Percentiles rank a stretch among this genome's conserved stretches.
These are phyloP conservation scores for Hydriomena furcata DNA, from an alignment of 2,888 invertebrate genomes.

Conservation along the genomic window DNA sequence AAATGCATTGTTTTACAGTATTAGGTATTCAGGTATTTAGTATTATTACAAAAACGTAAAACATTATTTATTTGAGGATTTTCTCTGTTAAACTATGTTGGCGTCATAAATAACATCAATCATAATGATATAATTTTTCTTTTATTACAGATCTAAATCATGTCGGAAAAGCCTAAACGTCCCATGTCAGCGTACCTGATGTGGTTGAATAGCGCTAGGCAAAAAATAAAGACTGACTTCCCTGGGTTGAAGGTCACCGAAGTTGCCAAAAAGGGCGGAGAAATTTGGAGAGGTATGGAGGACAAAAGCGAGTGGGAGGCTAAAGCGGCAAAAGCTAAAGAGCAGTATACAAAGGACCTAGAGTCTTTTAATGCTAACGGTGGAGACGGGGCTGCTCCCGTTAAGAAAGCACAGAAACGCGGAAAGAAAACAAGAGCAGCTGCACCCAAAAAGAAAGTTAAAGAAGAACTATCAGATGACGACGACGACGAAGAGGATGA, in stretches of 20 bases:
- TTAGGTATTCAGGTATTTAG: too few species aligned
- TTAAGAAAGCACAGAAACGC: conserved; percentile 72
- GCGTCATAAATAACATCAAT: too few species aligned
- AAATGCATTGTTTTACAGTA: too few species aligned
- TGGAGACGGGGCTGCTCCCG: conserved; percentile 64
- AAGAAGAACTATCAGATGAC: conserved; percentile 72
- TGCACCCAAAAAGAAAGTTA: conserved; percentile 57
- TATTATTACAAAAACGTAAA: too few species aligned
- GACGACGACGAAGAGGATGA: conserved; percentile 80
- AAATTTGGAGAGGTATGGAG: conserved; percentile 93
- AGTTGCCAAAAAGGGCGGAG: conserved; percentile 95
- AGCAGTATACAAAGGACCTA: conserved; percentile 91
- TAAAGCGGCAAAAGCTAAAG: conserved; percentile 91
- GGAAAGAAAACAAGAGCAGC: conserved; percentile 57
- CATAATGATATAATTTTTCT: neutral
- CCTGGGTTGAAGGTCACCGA: conserved; percentile 94
- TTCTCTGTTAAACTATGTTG: too few species aligned
- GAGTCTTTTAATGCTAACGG: conserved; percentile 91
- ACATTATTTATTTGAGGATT: too few species aligned
- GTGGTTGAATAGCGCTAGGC: conserved; percentile 93
- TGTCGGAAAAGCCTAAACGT: conserved; percentile 92
- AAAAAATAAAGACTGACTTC: conserved; percentile 91
- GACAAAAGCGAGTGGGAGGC: conserved; percentile 95
- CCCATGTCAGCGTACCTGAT: conserved; percentile 94
- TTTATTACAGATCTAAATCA: conserved; percentile 52